Base-by-base conservation (phyloP, 2,888 invertebrate genomes). In the Pimpla rufipes region DNA sequence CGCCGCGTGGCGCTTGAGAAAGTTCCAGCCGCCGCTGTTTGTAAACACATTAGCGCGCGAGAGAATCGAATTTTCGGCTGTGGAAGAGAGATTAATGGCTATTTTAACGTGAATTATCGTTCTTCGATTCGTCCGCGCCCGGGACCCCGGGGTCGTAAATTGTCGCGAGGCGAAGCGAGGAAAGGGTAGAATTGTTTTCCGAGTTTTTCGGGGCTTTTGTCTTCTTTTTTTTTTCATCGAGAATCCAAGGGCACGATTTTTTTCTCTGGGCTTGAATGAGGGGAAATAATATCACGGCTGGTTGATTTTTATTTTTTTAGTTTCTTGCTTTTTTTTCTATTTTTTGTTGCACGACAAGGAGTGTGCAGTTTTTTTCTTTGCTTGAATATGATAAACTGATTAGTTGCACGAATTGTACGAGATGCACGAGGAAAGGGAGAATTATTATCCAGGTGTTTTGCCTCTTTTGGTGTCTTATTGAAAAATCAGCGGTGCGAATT, bases 31-130 rank as follows among this genome's bases (percentile, higher is more conserved):
- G 64, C 50, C 52, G 66, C 59, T 83, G 79, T 83, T 85, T 85
- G 81, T 83, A 83, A 85, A 83, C 83, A 85, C 81, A 85, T 85
- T 85, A 81, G 83, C 64, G 83, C 64, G 68, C 16, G 52, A 23
- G 66, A 78, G 77, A 78, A 82, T 82, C 59, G 81, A 82, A 78
- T 64, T 81, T 81, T 67, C 57, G 59, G 66, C 62, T 74, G n/a
- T n/a, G n/a, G 40, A 23, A 18, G 52, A 70, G 47, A 73, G 81
- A 83, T 85, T 77, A 73, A 83, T 79, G 83, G 74, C 52, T 81
- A 74, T 81, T 83, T 83, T 83, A 83, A 83, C 80, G 80, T 81
- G 76, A 81, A 67, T 79, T 81, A 83, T 81, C 10, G 70, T 59
- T 73, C 55, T 73, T 83, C 42, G 64, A 71, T 66, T 79, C 29